Evolutionary conservation across 2,797 vertebrate species (phyloP), one percentile per base, ranked within the genome.

Genomic region (Typhlichthys eigenmanni): DNA sequence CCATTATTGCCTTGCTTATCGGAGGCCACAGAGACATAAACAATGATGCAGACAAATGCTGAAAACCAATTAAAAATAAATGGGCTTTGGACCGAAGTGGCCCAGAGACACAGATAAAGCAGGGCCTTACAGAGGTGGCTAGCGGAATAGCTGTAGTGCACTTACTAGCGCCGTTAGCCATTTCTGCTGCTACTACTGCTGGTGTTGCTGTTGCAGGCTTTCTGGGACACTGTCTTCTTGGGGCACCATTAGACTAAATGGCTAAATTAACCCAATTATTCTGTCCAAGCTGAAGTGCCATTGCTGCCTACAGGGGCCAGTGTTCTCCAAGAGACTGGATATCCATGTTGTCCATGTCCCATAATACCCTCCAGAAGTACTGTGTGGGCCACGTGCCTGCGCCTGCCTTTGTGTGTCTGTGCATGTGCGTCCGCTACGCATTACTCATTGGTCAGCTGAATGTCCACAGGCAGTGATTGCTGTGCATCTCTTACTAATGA

Each of bases 1-100:
- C 79, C 71, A 80, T 86, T 88, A 82, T 77, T 77, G 65, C 64
- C 56, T 17, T 0, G 56, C 82, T 87, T 90, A 88, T 89, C 81
- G 16, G 59, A 49, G 59, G 74, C 69, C 47, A 53, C 79, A 82
- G 76, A 82, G 78, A 86, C 72, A 60, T 83, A 88, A 88, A 88
- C 85, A 87, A 82, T 85, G 83, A 86, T 78, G 73, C 12, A 59
- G 72, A 82, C 79, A 74, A 79, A 77, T 34, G 12, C 71, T 64
- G 73, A 55, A 83, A 91, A 85, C 78, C 82, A 89, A 88, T 90
- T 90, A 88, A 86, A 87, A 85, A 78, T 72, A 86, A 88, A 86
- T 72, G 75, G 76, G 58, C 71, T 76, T 81, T 82, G 83, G 79
- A 75, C 64, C 59, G 72, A 76, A 69, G 71, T 45, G 69, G 73